These are phyloP conservation scores for Oxyruncus cristatus DNA, from an alignment of 2,113 vertebrate genomes.

Conservation along the genomic window DNA sequence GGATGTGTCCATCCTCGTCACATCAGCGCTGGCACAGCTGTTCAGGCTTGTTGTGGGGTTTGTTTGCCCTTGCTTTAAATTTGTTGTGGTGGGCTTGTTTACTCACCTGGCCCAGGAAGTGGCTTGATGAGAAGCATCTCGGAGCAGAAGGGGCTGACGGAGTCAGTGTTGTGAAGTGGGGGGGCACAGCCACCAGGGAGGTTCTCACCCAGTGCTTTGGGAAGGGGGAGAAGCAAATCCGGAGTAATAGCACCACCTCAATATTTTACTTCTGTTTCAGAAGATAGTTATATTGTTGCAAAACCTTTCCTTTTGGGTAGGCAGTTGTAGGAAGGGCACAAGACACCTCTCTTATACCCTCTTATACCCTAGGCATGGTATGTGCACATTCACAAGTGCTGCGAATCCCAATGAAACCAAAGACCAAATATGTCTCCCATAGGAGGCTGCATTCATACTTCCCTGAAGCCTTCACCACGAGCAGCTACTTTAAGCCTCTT, in stretches of 20 bases:
- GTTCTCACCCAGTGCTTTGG: rapidly evolving
- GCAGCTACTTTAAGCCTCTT: background rate
- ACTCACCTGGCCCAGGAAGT: background rate
- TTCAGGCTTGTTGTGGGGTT: background rate
- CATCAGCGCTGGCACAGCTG: rapidly evolving
- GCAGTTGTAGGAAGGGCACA: background rate
- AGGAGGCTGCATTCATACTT: rapidly evolving
- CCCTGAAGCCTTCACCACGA: background rate
- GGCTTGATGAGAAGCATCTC: background rate
- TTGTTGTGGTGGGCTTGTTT: background rate
- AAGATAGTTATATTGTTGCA: background rate
- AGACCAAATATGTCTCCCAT: background rate
- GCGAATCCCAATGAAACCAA: background rate
- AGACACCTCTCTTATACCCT: no score
- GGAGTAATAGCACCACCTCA: background rate
- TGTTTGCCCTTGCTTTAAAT: background rate
- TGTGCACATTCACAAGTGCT: background rate
- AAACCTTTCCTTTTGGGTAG: background rate
- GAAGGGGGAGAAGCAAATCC: background rate
- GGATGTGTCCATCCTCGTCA: background rate
- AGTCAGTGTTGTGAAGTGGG: background rate
- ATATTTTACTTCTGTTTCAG: background rate
- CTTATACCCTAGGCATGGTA: background rate
- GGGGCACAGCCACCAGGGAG: background rate
- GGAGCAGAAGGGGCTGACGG: background rate